Base-by-base conservation (phyloP, 2,888 invertebrate species). In the Volucella inflata region DNA sequence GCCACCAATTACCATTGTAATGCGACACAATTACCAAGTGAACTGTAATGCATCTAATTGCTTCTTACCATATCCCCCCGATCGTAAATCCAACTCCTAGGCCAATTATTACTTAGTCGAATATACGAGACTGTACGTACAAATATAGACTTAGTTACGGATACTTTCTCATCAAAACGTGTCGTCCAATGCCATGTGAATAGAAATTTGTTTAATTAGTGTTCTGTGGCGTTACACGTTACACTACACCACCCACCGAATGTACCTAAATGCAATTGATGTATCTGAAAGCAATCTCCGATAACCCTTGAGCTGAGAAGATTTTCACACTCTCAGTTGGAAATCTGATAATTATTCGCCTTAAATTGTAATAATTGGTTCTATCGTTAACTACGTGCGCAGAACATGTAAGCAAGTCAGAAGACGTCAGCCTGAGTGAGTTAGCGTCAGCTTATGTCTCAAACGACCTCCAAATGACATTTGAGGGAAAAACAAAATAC, bases 391-490 rank as follows among this genome's bases (percentile, higher is more conserved):
- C 46, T 60, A 81, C 80, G 71, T 67, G 55, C n/a, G 62, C 55
- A 38, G 50, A 74, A 16, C 62, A 40, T 71, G 80, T 65, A 79
- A 70, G 60, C 65, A 75, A 36, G n/a, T 14, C n/a, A 21, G 62
- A 53, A 50, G 40, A 59, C 16, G 36, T 38, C 8, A n/a, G 11
- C 55, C 42, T 60, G 70, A 55, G 44, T 38, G 50, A 16, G 62
- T 17, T 16, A 40, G 36, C 8, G 50, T 9, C 17, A 16, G 50
- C 36, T 44, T 44, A 60, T 55, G 53, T 50, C 64, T 71, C 50
- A 59, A 4, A 30, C 71, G 81, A 81, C 85, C 85, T 85, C 81
- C 85, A 85, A 77, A 74, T 85, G 80, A 81, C 85, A 68, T 85
- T 85, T 40, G 71, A 55, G 59, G 30, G 57, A 21, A 72, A 42